Evolutionary conservation across 2,113 vertebrate genomes (phyloP), one percentile per base, ranked within the genome.

Genomic region (Stictonetta naevosa): DNA sequence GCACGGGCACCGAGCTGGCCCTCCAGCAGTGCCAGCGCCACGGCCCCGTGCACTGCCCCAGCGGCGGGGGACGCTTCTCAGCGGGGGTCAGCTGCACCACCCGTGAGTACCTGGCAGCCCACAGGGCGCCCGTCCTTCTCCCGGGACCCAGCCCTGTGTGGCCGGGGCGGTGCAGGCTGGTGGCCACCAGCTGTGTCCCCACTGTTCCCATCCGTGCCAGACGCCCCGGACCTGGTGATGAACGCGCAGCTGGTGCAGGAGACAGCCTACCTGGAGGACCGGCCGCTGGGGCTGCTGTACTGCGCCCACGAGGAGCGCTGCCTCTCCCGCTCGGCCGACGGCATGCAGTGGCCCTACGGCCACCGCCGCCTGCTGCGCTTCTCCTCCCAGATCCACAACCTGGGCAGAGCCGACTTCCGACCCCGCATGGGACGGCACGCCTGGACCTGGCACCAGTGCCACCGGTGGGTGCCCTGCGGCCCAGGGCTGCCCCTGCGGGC

Each of bases 401-500:
- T 99, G 68, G 99, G 99, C 56, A 97, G 98, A 20, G 99, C 99
- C 0, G 99, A 99, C 95, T 99, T 99, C 95, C 98, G 99, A 40
- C 99, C 99, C 8, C 98, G 98, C 81, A 98, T 98, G 21, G 98
- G 99, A 1, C 98, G 98, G 40, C 99, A 99, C 4, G 98, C 98
- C 95, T 99, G 99, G 99, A 98, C 98, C 71, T 99, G 99, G 99
- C 99, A 99, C 96, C 98, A 99, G 96, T 99, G 99, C 96, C 99
- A 99, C 98, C 98, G 98, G 99, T 99, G 96, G 91, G 96, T 50
- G 16, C 36, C 50, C 77, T 12, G 5, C n/a, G 21, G 29, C 50
- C 36, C 58, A 40, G n/a, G n/a, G 25, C 59, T 62, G 50, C 20
- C 44, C 44, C 15, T 23, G 36, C 33, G 26, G 55, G 20, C 73